These are phyloP conservation scores for Coronaproctus castanopsis DNA, from an alignment of 2,888 invertebrate species.

Conservation along the genomic window DNA sequence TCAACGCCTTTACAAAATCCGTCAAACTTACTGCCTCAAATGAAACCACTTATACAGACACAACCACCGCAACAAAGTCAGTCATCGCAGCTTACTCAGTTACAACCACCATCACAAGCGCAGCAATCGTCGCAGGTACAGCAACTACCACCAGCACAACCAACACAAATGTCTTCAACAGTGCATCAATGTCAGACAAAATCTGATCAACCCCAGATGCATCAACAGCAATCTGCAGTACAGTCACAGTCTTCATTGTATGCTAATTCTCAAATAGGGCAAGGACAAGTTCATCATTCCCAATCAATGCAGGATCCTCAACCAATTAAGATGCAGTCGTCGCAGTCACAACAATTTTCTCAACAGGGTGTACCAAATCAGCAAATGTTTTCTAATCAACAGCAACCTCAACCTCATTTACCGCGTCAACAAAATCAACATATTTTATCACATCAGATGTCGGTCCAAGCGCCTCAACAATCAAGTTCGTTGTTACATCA, in stretches of 20 bases:
- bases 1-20: constrained; percentile 15
- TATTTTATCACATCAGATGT: not conserved
- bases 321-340: not conserved
- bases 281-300: no score
- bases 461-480: not conserved
- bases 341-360: constrained; percentile 24
- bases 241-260: not conserved
- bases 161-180: not conserved
- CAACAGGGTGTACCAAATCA: constrained; percentile 29
- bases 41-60: constrained; percentile 12
- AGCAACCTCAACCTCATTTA: constrained; percentile 18
- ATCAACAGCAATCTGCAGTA: not conserved
- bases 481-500: not conserved
- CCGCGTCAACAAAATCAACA: not conserved
- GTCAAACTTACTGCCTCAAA: constrained; percentile 4
- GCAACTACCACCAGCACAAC: constrained; percentile 13
- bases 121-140: constrained; percentile 17
- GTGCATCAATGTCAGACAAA: not conserved
- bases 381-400: constrained; percentile 8
- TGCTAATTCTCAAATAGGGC: not conserved
- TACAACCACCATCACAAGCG: constrained; percentile 15
- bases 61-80: constrained; percentile 27
- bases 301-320: not conserved
- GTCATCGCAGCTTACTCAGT: constrained; percentile 15
- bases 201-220: not conserved